Conservation (phyloP, 2,888 invertebrate genomes). For the Scaptomyza cyrtandrae region DNA sequence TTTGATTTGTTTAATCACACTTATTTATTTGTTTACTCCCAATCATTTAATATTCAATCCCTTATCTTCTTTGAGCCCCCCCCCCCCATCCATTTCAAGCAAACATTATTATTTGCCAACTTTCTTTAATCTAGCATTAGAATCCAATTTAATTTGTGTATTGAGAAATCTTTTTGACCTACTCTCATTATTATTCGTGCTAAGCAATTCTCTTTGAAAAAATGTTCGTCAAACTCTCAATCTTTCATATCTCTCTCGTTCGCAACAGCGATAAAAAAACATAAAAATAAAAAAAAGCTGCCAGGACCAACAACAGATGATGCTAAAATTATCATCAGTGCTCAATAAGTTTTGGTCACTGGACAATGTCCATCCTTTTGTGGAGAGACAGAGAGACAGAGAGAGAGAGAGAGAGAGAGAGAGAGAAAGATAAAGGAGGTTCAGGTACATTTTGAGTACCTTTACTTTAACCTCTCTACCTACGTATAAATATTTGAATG, state of each 20-base stretch:
- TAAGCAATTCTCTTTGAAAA: too few species aligned
- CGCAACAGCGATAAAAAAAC: conserved; percentile 31
- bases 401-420: neutral
- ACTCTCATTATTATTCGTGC: conserved; percentile 18
- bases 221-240: conserved; percentile 6
- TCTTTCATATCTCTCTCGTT: conserved; percentile 7
- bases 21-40: neutral
- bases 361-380: conserved; percentile 79
- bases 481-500: conserved; percentile 66
- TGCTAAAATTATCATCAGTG: conserved; percentile 52
- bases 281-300: conserved; percentile 30
- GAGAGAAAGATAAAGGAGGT: conserved; percentile 27
- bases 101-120: neutral
- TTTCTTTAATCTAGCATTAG: neutral
- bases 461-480: conserved; percentile 60
- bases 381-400: conserved; percentile 33
- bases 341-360: conserved; percentile 71
- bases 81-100: neutral
- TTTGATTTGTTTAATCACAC: too few species aligned
- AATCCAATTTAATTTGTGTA: neutral
- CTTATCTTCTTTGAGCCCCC: neutral
- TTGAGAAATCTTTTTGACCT: conserved; percentile 19
- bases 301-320: conserved; percentile 12
- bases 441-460: conserved; percentile 77
- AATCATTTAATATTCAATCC: neutral